Percentiles rank a stretch among this genome's conserved stretches.
These are phyloP conservation scores for Pogona vitticeps DNA, from an alignment of 2,113 vertebrate genomes.

Conservation along the genomic window DNA sequence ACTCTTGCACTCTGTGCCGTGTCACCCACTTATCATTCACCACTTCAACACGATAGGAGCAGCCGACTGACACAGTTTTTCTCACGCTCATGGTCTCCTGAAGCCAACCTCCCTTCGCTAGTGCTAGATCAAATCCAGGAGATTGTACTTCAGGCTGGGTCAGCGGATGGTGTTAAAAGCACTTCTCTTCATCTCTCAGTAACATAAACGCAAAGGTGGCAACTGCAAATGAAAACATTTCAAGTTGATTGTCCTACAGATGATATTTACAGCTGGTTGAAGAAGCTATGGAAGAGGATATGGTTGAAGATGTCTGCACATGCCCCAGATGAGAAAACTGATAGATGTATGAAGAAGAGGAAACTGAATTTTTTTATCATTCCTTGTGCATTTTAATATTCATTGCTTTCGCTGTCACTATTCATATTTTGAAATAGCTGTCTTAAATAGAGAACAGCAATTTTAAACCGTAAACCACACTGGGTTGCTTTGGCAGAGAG, in stretches of 20 bases:
- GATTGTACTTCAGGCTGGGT: slow-evolving; percentile 59
- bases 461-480: background rate
- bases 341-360: background rate
- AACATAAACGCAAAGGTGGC: slow-evolving; percentile 61
- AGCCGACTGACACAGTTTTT: slow-evolving; percentile 72
- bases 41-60: slow-evolving; percentile 51
- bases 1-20: slow-evolving; percentile 40
- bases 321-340: fast-evolving
- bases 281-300: background rate
- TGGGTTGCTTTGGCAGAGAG: background rate
- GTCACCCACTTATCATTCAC: slow-evolving; percentile 57
- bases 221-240: slow-evolving; percentile 60
- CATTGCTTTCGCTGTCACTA: background rate
- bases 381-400: background rate
- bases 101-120: slow-evolving; percentile 60
- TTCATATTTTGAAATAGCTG: background rate
- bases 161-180: slow-evolving; percentile 69
- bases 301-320: background rate
- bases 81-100: slow-evolving; percentile 61
- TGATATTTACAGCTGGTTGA: slow-evolving; percentile 41
- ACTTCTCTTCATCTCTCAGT: slow-evolving; percentile 61
- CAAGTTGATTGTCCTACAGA: slow-evolving; percentile 45
- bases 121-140: slow-evolving; percentile 65
- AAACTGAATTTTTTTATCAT: too few species aligned
- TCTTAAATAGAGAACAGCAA: background rate